These are phyloP conservation scores for Dusona sp. DNA, from an alignment of 2,888 invertebrate genomes.

Conservation along the genomic window DNA sequence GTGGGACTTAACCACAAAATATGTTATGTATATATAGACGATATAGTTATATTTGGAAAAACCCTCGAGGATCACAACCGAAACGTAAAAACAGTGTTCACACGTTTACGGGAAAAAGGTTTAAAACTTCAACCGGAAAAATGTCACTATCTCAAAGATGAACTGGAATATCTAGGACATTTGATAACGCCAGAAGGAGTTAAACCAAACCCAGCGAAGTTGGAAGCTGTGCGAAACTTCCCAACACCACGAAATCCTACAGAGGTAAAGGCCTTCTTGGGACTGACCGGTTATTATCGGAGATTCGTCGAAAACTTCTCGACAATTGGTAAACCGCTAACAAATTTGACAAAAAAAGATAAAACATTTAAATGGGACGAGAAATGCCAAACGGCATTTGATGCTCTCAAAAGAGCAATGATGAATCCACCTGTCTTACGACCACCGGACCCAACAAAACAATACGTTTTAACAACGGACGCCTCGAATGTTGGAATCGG, in stretches of 20 bases:
- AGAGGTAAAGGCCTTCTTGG: slow-evolving; percentile 70
- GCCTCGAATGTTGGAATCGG: slow-evolving; percentile 34
- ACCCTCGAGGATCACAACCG: slow-evolving; percentile 32
- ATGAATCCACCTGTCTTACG: slow-evolving; percentile 5
- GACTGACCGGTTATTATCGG: slow-evolving; percentile 70
- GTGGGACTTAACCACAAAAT: slow-evolving; percentile 36
- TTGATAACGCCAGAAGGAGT: slow-evolving; percentile 66
- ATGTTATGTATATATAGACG: slow-evolving; percentile 54
- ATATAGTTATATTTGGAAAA: slow-evolving; percentile 50
- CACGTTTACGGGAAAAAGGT: slow-evolving; percentile 28
- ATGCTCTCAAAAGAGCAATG: slow-evolving; percentile 21
- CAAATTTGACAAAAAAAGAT: slow-evolving; percentile 40
- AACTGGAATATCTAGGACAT: slow-evolving; percentile 67
- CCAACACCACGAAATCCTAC: slow-evolving; percentile 67
- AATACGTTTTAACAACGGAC: neutral
- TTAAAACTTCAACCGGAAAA: slow-evolving; percentile 67
- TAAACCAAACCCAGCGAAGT: slow-evolving; percentile 70
- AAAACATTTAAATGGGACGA: slow-evolving; percentile 1
- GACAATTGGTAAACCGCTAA: slow-evolving; percentile 52
- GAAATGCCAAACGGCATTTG: slow-evolving; percentile 24
- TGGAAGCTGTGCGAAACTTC: slow-evolving; percentile 65
- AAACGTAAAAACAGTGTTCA: slow-evolving; percentile 39
- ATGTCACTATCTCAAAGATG: slow-evolving; percentile 62
- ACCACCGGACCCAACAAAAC: neutral
- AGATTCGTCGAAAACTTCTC: slow-evolving; percentile 69